Conservation (phyloP, 2,113 vertebrate genomes). For the Agapornis roseicollis region DNA sequence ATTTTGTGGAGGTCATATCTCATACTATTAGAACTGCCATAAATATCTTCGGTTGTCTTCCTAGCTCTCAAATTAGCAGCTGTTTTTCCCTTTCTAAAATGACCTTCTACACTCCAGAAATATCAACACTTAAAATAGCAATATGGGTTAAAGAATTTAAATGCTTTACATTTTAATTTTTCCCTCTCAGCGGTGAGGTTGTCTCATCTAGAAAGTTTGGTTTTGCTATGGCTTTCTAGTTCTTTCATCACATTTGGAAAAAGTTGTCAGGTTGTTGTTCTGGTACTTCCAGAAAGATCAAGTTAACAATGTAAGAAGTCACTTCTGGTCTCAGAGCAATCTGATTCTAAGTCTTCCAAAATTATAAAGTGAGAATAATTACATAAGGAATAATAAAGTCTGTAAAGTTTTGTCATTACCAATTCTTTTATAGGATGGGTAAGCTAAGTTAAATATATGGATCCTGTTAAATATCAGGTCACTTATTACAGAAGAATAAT, state of each 20-base stretch:
- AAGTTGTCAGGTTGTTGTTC: background rate
- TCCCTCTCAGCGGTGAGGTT: background rate
- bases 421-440: background rate
- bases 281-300: background rate
- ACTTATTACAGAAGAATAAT: background rate
- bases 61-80: slow-evolving; percentile 47
- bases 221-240: background rate
- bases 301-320: background rate
- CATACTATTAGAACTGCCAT: slow-evolving; percentile 11
- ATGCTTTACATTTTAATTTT: background rate
- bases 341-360: background rate
- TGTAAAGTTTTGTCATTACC: background rate
- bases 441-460: background rate
- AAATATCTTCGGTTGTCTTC: slow-evolving; percentile 41
- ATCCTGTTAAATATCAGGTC: background rate
- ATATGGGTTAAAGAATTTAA: background rate
- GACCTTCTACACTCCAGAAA: slow-evolving; percentile 12
- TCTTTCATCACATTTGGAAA: background rate
- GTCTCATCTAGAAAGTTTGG: background rate
- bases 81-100: slow-evolving; percentile 48
- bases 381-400: background rate
- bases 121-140: slow-evolving; percentile 15
- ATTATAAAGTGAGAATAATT: background rate
- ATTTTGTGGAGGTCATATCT: slow-evolving; percentile 28
- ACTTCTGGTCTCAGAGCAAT: background rate